A percentile compares a stretch with the other conserved stretches of the same genome.
Conservation (phyloP, 2,888 invertebrate genomes). For the Dicyrtomina minuta region DNA sequence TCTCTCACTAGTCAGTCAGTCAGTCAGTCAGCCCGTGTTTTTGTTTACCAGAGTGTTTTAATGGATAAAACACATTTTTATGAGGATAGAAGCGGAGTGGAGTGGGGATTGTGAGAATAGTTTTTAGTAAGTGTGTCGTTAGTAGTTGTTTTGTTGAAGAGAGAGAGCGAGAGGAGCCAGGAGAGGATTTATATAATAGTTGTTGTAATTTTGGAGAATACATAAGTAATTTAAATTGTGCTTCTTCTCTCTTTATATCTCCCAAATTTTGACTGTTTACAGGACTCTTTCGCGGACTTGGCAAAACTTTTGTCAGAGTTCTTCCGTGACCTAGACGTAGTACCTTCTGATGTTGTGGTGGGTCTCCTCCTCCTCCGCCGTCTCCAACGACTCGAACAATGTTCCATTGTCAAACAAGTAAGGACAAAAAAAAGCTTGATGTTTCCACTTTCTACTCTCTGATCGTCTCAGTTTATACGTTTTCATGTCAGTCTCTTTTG, state of each 20-base stretch:
- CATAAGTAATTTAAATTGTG: neutral
- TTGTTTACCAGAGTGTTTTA: too few relatives aligned
- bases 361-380: slow-evolving; percentile 76
- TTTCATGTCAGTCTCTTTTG: slow-evolving; percentile 1
- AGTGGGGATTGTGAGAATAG: too few relatives aligned
- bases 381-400: slow-evolving; percentile 75
- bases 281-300: slow-evolving; percentile 82
- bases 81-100: too few relatives aligned
- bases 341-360: slow-evolving; percentile 82
- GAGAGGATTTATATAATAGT: too few relatives aligned
- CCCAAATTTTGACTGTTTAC: slow-evolving; percentile 46
- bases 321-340: slow-evolving; percentile 83
- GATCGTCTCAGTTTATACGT: neutral
- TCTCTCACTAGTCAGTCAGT: too few relatives aligned
- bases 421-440: too few relatives aligned
- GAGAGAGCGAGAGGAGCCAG: too few relatives aligned
- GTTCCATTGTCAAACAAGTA: slow-evolving; percentile 71
- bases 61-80: too few relatives aligned
- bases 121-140: too few relatives aligned
- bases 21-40: too few relatives aligned
- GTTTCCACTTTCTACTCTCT: too few relatives aligned
- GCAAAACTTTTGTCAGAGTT: slow-evolving; percentile 80
- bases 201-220: neutral
- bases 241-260: neutral
- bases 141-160: too few relatives aligned